phyloP scores from a whole-genome alignment of 2,113 vertebrate genomes.

The Stegastes partitus region DNA sequence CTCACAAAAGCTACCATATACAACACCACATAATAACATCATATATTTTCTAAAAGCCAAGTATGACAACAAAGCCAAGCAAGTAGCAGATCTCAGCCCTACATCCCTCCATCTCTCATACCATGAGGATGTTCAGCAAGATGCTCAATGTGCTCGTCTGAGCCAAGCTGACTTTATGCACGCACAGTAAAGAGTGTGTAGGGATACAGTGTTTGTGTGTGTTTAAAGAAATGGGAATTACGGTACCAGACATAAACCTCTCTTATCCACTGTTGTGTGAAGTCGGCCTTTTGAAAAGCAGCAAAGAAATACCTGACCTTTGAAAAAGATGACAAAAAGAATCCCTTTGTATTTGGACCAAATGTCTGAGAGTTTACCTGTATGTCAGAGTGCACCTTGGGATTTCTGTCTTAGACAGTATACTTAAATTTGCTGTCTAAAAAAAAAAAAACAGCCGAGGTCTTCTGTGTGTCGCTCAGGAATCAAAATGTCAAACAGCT shows the following conservation, averaged over 20 bases:
- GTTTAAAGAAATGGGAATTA: neutral
- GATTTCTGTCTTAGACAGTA: neutral
- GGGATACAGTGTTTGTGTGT: too few relatives aligned
- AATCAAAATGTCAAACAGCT: slow-evolving; percentile 24
- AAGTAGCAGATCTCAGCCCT: neutral
- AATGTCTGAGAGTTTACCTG: slow-evolving; percentile 20
- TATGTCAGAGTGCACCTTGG: neutral
- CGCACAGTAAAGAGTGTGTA: slow-evolving; percentile 3
- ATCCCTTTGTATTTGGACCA: slow-evolving; percentile 38
- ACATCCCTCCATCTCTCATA: neutral
- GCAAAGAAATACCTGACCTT: slow-evolving; percentile 45
- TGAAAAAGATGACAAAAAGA: slow-evolving; percentile 8
- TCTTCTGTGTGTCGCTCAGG: too few relatives aligned
- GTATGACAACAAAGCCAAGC: too few relatives aligned
- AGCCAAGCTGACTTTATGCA: neutral
- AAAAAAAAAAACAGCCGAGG: neutral
- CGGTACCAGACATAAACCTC: neutral
- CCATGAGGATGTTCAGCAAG: slow-evolving; percentile 14
- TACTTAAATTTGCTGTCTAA: slow-evolving; percentile 1
- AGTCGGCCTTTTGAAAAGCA: too few relatives aligned
- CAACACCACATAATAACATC: too few relatives aligned
- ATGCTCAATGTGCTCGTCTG: too few relatives aligned
- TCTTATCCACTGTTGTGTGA: slow-evolving; percentile 13
- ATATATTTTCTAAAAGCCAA: too few relatives aligned
- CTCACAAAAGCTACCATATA: too few relatives aligned